These are phyloP conservation scores for Gnatocerus cornutus DNA, from an alignment of 2,888 invertebrate genomes.

Conservation along the genomic window DNA sequence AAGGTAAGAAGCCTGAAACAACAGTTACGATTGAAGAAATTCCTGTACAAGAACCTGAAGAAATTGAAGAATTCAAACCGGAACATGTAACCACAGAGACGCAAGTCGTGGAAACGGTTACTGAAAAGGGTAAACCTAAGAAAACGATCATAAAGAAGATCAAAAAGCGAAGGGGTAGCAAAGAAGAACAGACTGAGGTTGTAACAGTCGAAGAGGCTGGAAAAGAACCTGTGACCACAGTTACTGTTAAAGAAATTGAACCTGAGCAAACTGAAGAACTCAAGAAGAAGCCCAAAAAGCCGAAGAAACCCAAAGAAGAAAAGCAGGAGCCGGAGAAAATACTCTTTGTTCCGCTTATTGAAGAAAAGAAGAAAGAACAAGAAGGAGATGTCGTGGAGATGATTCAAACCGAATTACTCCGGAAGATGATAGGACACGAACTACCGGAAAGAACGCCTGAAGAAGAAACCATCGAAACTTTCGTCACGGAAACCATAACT, in stretches of 20 bases:
- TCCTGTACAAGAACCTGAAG: slow-evolving; percentile 58
- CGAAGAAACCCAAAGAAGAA: slow-evolving; percentile 54
- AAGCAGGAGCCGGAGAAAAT: slow-evolving; percentile 46
- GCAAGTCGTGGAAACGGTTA: slow-evolving; percentile 49
- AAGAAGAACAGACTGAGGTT: slow-evolving; percentile 67
- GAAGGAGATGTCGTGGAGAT: slow-evolving; percentile 55
- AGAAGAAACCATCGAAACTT: slow-evolving; percentile 64
- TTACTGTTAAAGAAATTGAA: slow-evolving; percentile 62
- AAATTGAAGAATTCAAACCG: no score
- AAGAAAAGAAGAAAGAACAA: slow-evolving; percentile 17
- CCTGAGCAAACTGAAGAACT: slow-evolving; percentile 57
- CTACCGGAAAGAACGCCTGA: slow-evolving; percentile 54
- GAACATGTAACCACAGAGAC: not conserved
- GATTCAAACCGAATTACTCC: slow-evolving; percentile 62
- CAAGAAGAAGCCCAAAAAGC: slow-evolving; percentile 47
- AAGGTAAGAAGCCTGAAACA: slow-evolving; percentile 64
- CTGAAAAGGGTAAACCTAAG: slow-evolving; percentile 64
- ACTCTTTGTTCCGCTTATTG: slow-evolving; percentile 23
- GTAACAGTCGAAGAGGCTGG: slow-evolving; percentile 55
- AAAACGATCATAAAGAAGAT: slow-evolving; percentile 62
- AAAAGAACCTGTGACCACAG: slow-evolving; percentile 40
- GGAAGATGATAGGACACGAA: slow-evolving; percentile 60
- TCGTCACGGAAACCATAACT: slow-evolving; percentile 51
- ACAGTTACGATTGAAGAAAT: slow-evolving; percentile 66
- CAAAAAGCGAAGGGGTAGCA: slow-evolving; percentile 68